These are phyloP conservation scores for Leptosomus discolor DNA, from an alignment of 2,113 vertebrate genomes.

Conservation along the genomic window DNA sequence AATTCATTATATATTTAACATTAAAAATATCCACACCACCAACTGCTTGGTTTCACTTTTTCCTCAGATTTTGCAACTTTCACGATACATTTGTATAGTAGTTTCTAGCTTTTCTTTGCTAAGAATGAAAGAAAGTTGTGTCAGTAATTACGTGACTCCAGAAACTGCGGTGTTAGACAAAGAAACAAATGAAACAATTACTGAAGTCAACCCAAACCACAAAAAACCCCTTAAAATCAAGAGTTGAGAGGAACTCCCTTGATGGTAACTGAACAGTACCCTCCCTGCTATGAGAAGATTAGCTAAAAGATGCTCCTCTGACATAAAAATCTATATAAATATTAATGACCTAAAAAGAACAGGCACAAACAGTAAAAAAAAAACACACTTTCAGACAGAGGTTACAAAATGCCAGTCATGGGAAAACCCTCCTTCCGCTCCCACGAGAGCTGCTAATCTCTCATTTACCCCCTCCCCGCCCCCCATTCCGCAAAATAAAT, in stretches of 20 bases:
- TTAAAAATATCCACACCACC: not conserved
- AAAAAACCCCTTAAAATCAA: not conserved
- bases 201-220: no score
- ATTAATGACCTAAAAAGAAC: not conserved
- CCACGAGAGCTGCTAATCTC: conserved; percentile 22
- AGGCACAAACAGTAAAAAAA: not conserved
- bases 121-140: not conserved
- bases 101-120: not conserved
- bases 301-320: not conserved
- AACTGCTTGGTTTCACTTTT: not conserved
- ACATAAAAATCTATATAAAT: not conserved
- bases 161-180: not conserved
- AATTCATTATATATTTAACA: not conserved
- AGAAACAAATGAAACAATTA: not conserved
- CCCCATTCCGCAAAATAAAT: conserved; percentile 20
- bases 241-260: not conserved
- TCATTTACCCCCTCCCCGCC: not conserved
- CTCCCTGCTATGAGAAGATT: not conserved
- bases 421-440: conserved; percentile 15
- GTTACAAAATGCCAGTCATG: not conserved
- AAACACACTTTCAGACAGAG: not conserved
- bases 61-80: not conserved
- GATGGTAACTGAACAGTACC: not conserved
- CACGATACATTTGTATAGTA: not conserved
- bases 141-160: not conserved